Evolutionary conservation across 2,113 vertebrate genomes (phyloP).

Genomic region (Leuciscus idus): DNA sequence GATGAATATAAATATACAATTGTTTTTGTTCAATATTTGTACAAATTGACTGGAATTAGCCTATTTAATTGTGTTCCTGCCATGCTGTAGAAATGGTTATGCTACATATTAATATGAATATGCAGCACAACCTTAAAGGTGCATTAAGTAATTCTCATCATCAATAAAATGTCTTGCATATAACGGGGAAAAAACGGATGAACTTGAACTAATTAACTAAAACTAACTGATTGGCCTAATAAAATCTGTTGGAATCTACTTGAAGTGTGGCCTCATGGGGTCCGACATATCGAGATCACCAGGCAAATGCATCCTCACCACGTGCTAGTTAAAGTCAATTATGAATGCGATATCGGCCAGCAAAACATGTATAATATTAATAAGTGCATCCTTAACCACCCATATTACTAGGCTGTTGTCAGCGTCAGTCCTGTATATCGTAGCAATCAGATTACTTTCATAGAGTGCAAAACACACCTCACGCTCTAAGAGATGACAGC

Average conservation of each 20-base stretch:
- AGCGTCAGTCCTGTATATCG: not conserved
- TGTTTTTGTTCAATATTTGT: not conserved
- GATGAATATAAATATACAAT: not conserved
- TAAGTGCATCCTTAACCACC: not conserved
- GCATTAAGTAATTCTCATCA: not conserved
- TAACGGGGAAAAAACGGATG: not conserved
- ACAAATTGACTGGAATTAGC: not conserved
- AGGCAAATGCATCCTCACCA: not conserved
- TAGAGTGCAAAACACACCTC: slow-evolving; percentile 12
- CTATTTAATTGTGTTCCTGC: not conserved
- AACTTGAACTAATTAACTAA: no score
- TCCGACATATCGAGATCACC: not conserved
- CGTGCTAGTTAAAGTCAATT: not conserved
- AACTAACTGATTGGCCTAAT: not conserved
- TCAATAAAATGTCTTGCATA: not conserved
- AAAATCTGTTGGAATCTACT: not conserved
- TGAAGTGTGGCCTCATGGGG: not conserved
- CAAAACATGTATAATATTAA: not conserved
- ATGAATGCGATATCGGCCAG: not conserved
- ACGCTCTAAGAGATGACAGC: not conserved
- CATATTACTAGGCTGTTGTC: not conserved
- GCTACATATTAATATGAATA: not conserved
- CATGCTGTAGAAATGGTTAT: not conserved
- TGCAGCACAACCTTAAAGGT: not conserved
- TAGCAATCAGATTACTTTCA: not conserved